phyloP scores from a whole-genome alignment of 2,888 invertebrate species.

The Xestia xanthographa region DNA sequence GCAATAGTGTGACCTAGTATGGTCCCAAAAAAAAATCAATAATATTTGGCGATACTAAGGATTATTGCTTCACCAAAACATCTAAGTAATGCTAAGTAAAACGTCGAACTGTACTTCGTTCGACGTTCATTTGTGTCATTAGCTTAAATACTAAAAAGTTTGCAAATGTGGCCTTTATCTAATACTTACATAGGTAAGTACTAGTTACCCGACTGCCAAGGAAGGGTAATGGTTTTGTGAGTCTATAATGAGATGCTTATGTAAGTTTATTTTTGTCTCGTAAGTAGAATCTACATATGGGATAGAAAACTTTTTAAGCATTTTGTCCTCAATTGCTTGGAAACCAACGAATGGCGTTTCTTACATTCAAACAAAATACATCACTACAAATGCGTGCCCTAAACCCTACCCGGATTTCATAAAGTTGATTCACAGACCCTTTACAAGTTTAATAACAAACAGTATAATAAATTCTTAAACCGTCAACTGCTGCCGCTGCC shows the following conservation, averaged over 20 bases:
- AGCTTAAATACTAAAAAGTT: not conserved
- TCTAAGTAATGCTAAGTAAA: slow-evolving; percentile 28
- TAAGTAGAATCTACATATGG: not conserved
- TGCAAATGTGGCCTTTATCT: not conserved
- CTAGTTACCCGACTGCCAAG: not conserved
- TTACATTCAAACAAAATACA: not conserved
- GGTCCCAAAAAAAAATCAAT: not conserved
- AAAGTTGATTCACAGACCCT: not conserved
- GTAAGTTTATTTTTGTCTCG: not conserved
- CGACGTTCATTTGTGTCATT: too few relatives aligned
- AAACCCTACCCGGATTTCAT: slow-evolving; percentile 3
- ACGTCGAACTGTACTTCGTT: not conserved
- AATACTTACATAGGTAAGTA: not conserved
- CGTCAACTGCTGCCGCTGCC: slow-evolving; percentile 5
- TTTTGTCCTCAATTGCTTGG: not conserved
- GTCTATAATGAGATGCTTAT: not conserved
- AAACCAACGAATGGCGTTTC: not conserved
- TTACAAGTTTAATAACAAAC: slow-evolving; percentile 8
- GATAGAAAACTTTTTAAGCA: not conserved
- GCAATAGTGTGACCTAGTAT: too few relatives aligned
- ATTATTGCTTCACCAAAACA: not conserved
- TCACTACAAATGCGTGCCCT: not conserved
- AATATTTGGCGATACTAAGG: not conserved
- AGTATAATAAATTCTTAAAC: slow-evolving; percentile 4
- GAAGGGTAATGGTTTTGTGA: too few relatives aligned